Conservation (phyloP, 1,140 invertebrate genomes). For the Ylistrum balloti region DNA sequence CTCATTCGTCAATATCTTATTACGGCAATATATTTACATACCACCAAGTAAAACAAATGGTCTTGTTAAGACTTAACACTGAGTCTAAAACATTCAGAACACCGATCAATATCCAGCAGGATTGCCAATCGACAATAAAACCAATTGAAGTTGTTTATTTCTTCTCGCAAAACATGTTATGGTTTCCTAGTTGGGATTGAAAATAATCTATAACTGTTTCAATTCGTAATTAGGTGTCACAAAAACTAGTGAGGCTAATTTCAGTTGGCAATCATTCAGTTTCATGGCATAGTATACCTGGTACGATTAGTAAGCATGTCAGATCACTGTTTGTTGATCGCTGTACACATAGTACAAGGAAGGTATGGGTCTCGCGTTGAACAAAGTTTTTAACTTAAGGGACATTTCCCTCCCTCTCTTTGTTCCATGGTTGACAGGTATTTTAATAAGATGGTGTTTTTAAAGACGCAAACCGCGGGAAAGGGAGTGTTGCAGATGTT, state of each 20-base stretch:
- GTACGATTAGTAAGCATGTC: too few species aligned
- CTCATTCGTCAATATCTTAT: not conserved
- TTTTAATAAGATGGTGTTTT: too few species aligned
- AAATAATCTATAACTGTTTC: not conserved
- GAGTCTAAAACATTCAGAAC: not conserved
- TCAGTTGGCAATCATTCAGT: not conserved
- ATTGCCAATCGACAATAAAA: conserved; percentile 9
- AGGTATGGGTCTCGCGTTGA: too few species aligned
- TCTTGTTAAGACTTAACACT: not conserved
- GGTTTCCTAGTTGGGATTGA: not conserved
- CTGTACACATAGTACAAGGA: too few species aligned
- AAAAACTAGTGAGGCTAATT: not conserved
- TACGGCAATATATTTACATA: not conserved
- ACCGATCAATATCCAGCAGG: not conserved
- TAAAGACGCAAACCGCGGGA: too few species aligned
- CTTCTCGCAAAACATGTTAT: conserved; percentile 24
- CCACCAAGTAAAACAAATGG: not conserved
- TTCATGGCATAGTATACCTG: too few species aligned
- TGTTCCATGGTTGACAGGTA: too few species aligned
- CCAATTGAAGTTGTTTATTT: conserved; percentile 28
- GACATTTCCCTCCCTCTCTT: too few species aligned
- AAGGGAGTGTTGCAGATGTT: too few species aligned
- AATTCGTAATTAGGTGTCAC: not conserved
- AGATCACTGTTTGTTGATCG: too few species aligned
- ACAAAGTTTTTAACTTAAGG: too few species aligned